Evolutionary conservation across 1,140 invertebrate genomes (phyloP).

Genomic region (Antheraea pernyi): DNA sequence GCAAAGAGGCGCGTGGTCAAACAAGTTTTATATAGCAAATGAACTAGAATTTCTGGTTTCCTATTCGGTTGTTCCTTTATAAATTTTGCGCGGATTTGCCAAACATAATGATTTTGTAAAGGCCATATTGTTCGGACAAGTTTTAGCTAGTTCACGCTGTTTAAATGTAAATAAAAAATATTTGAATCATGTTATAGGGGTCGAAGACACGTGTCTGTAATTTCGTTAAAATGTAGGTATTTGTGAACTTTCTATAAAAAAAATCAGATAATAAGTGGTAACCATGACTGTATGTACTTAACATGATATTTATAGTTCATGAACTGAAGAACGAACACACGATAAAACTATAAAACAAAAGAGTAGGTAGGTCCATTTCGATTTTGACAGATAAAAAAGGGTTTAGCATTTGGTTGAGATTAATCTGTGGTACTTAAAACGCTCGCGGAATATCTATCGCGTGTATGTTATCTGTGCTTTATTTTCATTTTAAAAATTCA

Average conservation of each 20-base stretch:
- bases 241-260: neutral
- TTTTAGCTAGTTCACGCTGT: constrained; percentile 53
- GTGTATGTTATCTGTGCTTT: too few relatives aligned
- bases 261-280: too few relatives aligned
- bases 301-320: too few relatives aligned
- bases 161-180: constrained; percentile 37
- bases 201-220: constrained; percentile 9
- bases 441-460: too few relatives aligned
- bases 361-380: too few relatives aligned
- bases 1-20: constrained; percentile 52
- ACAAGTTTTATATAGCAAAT: constrained; percentile 40
- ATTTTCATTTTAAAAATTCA: too few relatives aligned
- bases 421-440: too few relatives aligned
- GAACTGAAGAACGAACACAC: too few relatives aligned
- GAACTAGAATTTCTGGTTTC: constrained; percentile 62
- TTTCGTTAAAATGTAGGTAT: constrained; percentile 9
- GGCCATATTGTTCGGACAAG: constrained; percentile 40
- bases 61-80: constrained; percentile 35
- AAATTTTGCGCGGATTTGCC: constrained; percentile 45
- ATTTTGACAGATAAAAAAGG: too few relatives aligned
- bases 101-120: constrained; percentile 59
- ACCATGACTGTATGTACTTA: too few relatives aligned
- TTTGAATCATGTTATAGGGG: neutral
- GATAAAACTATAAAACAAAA: too few relatives aligned
- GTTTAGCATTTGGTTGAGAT: too few relatives aligned